Evolutionary conservation across 2,113 vertebrate genomes (phyloP).

Genomic region (Cercopithecus mona): DNA sequence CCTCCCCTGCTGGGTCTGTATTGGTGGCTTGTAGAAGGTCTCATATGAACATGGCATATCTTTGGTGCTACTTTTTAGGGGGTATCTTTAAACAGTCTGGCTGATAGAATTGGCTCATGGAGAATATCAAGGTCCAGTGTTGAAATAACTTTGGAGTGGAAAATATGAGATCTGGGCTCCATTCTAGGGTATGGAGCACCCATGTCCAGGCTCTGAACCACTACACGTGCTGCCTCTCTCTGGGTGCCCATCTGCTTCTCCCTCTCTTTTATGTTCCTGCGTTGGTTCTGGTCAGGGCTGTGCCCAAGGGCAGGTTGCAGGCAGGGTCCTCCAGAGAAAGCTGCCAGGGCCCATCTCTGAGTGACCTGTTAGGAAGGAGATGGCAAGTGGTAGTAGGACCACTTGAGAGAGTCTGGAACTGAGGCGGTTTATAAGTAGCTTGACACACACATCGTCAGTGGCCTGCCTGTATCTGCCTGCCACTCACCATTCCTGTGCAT

Average conservation of each 20-base stretch:
- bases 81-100: not conserved
- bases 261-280: not conserved
- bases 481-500: not conserved
- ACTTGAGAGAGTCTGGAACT: not conserved
- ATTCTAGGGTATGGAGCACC: not conserved
- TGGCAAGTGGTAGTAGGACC: not conserved
- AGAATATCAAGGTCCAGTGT: not conserved
- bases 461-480: not conserved
- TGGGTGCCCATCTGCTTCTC: fast-evolving
- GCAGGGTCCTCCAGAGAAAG: not conserved
- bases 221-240: not conserved
- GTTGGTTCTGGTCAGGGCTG: not conserved
- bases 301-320: not conserved
- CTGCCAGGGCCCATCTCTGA: not conserved
- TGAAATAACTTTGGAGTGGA: not conserved
- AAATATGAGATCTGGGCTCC: not conserved
- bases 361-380: not conserved
- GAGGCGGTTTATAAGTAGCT: not conserved
- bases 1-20: not conserved
- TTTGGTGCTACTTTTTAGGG: not conserved
- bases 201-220: not conserved
- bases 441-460: not conserved
- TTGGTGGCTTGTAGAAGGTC: not conserved
- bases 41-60: not conserved
- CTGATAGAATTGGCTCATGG: not conserved